Percentiles rank a stretch among this genome's conserved stretches.
Evolutionary conservation across 2,113 vertebrate genomes (phyloP).

Genomic region (Heloderma charlesbogerti): DNA sequence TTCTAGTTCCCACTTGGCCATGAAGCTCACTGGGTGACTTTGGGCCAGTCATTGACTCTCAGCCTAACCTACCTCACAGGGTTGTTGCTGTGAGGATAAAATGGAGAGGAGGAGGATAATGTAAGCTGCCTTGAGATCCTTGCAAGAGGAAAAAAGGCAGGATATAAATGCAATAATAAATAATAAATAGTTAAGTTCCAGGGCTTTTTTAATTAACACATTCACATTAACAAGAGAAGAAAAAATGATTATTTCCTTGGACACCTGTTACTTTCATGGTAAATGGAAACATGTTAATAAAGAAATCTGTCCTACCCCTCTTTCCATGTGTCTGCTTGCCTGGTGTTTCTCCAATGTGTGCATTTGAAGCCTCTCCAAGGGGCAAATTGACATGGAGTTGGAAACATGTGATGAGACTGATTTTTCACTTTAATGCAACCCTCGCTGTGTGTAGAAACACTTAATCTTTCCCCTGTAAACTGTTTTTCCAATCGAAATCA

Average conservation of each 20-base stretch:
- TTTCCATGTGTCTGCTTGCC: not conserved
- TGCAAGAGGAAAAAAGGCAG: too few species aligned
- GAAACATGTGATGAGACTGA: not conserved
- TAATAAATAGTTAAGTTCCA: not conserved
- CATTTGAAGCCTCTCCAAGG: not conserved
- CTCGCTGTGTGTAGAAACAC: too few species aligned
- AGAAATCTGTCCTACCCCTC: not conserved
- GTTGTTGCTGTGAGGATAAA: too few species aligned
- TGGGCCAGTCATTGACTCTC: too few species aligned
- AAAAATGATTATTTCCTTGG: not conserved
- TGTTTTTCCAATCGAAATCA: not conserved
- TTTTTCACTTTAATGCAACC: not conserved
- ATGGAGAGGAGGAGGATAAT: too few species aligned
- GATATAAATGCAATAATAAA: too few species aligned
- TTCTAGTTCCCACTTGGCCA: too few species aligned
- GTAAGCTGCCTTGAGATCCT: too few species aligned
- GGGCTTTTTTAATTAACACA: not conserved
- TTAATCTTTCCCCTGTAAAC: not conserved
- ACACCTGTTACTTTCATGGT: not conserved
- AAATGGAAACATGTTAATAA: not conserved
- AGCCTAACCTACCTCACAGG: too few species aligned
- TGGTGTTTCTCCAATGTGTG: not conserved
- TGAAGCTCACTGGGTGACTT: too few species aligned
- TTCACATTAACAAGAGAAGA: not conserved
- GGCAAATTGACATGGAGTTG: not conserved